Evolutionary conservation across 2,888 invertebrate genomes (phyloP).

Genomic region (Drosophila greeni): DNA sequence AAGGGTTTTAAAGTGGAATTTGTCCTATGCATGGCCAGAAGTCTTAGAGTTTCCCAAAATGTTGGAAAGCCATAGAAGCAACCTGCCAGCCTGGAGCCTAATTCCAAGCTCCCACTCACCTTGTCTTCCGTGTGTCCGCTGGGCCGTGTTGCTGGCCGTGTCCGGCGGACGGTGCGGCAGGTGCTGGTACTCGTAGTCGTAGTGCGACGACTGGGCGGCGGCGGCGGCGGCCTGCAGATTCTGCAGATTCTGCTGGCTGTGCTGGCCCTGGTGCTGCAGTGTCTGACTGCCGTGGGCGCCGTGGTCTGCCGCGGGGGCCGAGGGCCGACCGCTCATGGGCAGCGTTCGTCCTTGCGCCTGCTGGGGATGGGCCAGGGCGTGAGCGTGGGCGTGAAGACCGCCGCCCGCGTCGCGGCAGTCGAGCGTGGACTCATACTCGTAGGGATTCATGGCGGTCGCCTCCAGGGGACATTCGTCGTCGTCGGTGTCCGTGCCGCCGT

Average conservation of each 20-base stretch:
- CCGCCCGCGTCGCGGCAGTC: constrained; percentile 78
- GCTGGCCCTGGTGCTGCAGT: constrained; percentile 74
- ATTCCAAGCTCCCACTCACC: constrained; percentile 61
- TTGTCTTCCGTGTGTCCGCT: constrained; percentile 77
- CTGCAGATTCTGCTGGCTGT: constrained; percentile 75
- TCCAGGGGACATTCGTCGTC: constrained; percentile 78
- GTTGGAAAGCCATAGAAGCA: not conserved
- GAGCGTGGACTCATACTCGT: constrained; percentile 79
- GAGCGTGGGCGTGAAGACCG: constrained; percentile 50
- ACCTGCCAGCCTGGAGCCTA: not conserved
- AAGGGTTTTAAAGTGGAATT: not conserved
- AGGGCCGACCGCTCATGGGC: constrained; percentile 63
- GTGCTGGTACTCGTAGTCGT: constrained; percentile 78
- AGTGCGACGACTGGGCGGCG: constrained; percentile 73
- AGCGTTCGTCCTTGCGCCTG: constrained; percentile 45
- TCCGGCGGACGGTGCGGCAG: constrained; percentile 76
- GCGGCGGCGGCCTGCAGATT: constrained; percentile 71
- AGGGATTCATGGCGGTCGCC: constrained; percentile 78
- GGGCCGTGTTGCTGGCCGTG: constrained; percentile 67
- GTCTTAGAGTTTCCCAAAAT: not conserved
- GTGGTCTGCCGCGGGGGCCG: constrained; percentile 22
- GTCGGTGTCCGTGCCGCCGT: constrained; percentile 78
- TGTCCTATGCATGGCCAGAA: not conserved
- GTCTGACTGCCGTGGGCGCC: constrained; percentile 69
- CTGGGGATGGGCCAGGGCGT: constrained; percentile 26